Evolutionary conservation across 2,113 vertebrate genomes (phyloP), one percentile per base, ranked within the genome.

Genomic region (Orientallactaga bullata): DNA sequence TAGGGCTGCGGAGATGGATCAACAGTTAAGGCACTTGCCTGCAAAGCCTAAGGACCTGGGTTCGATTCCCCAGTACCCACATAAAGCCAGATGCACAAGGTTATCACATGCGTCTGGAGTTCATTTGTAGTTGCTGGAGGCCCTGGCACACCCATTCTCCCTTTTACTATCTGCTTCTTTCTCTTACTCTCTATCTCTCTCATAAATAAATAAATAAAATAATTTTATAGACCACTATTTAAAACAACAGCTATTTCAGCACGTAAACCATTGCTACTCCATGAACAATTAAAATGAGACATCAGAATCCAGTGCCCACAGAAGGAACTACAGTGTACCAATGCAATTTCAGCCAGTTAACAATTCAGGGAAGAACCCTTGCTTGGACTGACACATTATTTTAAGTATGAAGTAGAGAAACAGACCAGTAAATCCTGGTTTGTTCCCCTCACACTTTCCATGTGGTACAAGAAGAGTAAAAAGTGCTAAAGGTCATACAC

Each of bases 401-500:
- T 91, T 69, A 35, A 51, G 80, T 39, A 65, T 23, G 28, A 84
- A 65, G 35, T 51, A 12, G 11, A 0, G 66, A 89, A 72, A 85
- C 21, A 51, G 72, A 96, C 58, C 9, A 81, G 69, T 47, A 93
- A 88, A 71, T 51, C 77, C 55, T 28, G 9, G 32, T 21, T 76
- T 89, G 72, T 55, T 39, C 16, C 76, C 55, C 17, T 93, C 55
- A 42, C 37, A 68, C 17, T 79, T 82, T 47, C 73, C 61, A 35
- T 42, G 60, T 28, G 39, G 32, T n/a, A 80, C 58, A 89, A 85
- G 73, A 71, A 78, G 60, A n/a, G 18, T 88, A 72, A 58, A 90
- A 94, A 88, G 32, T 68, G 55, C 39, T 76, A 88, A 88, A 93
- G 37, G 39, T 94, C 87, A 94, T 61, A 81, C 2, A 39, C 32